Evolutionary conservation across 2,797 vertebrate genomes (phyloP), one percentile per base, ranked within the genome.

Genomic region (Halcyon badia): DNA sequence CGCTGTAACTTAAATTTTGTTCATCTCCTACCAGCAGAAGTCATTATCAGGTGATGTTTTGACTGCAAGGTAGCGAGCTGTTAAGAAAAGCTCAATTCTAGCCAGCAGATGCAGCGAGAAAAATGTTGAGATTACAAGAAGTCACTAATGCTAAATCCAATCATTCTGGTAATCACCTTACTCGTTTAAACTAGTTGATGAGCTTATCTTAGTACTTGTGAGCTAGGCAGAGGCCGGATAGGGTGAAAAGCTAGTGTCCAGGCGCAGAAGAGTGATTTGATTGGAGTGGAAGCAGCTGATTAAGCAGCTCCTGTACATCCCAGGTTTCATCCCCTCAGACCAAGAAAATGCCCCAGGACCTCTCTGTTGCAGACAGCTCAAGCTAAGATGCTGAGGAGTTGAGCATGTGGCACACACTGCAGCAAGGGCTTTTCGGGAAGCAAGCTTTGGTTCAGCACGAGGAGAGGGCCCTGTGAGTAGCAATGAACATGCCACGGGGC

Each of bases 351-450:
- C 18, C 15, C 4, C 4, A 9, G 30, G 22, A 64, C 13, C 3
- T 72, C 10, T 4, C 7, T 2, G 3, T 44, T 42, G 49, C 0
- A 4, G 37, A 4, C 31, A 22, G 5, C 22, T 72, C 21, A 10
- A 15, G 11, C 7, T 15, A 21, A 30, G 68, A 30, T 2, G 16
- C 7, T 2, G 8, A 31, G 46, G 28, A 79, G 61, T 18, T 72
- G 1, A 0, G 37, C 51, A 31, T 1, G 2, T 58, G 28, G 31
- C 11, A 21, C 4, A 4, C 0, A 0, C 52, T 2, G 1, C 48
- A 51, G 61, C 19, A 51, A 39, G 20, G 11, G 35, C 16, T 56
- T 15, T 69, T 51, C 30, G n/a, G 46, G 60, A 51, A 70, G 51
- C 68, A 7, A 6, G 48, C 21, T 12, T 25, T 1, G 3, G 39